These are phyloP conservation scores for Plebejus argus DNA, from an alignment of 2,888 invertebrate genomes.

Conservation along the genomic window DNA sequence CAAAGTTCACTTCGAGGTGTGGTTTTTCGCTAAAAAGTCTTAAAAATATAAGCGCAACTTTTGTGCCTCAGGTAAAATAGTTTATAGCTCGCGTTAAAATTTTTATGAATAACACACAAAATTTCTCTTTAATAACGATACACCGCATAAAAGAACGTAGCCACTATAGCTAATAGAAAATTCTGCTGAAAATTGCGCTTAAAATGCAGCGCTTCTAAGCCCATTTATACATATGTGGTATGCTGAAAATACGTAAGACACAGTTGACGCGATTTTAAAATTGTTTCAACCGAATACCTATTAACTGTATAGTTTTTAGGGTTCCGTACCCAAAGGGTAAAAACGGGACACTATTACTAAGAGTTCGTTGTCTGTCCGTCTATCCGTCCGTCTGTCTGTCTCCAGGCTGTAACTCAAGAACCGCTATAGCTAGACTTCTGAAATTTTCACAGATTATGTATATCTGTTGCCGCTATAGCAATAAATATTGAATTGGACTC, in stretches of 20 bases:
- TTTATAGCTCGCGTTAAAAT: conserved; percentile 30
- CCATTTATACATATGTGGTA: conserved; percentile 19
- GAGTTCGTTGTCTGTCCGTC: no score
- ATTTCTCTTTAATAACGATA: conserved; percentile 33
- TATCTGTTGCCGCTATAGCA: no score
- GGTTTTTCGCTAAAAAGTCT: conserved; percentile 13
- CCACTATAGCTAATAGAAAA: conserved; percentile 32
- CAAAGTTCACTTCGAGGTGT: not conserved
- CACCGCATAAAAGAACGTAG: conserved; percentile 30
- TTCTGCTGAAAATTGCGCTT: conserved; percentile 32
- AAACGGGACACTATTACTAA: no score
- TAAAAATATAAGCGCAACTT: conserved; percentile 27
- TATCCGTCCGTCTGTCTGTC: no score
- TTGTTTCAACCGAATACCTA: not conserved
- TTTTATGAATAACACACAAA: conserved; percentile 32
- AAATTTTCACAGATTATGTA: no score
- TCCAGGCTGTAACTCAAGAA: no score
- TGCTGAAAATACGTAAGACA: conserved; percentile 35
- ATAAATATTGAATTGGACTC: no score
- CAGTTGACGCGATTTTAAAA: not conserved
- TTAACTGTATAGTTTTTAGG: no score
- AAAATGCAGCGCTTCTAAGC: conserved; percentile 31
- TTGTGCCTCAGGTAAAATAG: conserved; percentile 28
- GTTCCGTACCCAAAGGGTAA: no score
- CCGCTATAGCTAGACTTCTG: no score